Conservation (phyloP, 1,140 invertebrate genomes). For the Drosophila navojoa region DNA sequence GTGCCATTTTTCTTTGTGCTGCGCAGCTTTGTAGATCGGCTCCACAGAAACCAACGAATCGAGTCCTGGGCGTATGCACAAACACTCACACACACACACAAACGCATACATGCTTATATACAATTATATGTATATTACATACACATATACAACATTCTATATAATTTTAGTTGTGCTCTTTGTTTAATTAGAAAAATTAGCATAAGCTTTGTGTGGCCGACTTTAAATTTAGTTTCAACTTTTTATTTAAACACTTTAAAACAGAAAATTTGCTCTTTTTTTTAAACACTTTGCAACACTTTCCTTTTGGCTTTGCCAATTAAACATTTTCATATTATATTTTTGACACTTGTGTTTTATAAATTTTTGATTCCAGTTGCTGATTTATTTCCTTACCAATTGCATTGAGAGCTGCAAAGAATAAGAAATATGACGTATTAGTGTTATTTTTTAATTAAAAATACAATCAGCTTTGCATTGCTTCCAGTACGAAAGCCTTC, state of each 20-base stretch:
- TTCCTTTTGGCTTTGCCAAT: constrained; percentile 24
- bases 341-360: constrained; percentile 17
- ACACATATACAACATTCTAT: constrained; percentile 8
- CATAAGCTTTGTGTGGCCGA: constrained; percentile 30
- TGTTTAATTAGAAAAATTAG: constrained; percentile 30
- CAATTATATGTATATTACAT: constrained; percentile 6
- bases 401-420: constrained; percentile 55
- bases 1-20: constrained; percentile 77
- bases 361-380: constrained; percentile 22
- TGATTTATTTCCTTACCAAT: constrained; percentile 60
- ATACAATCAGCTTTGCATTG: background rate
- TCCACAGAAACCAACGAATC: constrained; percentile 36
- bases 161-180: constrained; percentile 31
- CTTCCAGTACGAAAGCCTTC: background rate
- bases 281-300: constrained; percentile 39
- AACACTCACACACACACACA: constrained; percentile 11
- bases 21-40: constrained; percentile 62
- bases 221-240: constrained; percentile 19
- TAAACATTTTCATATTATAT: constrained; percentile 10
- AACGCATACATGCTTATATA: background rate
- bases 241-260: constrained; percentile 11
- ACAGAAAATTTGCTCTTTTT: background rate
- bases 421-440: background rate
- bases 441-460: background rate
- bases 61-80: constrained; percentile 49